Percentiles rank a stretch among this genome's conserved stretches.
Evolutionary conservation across 2,888 invertebrate species (phyloP).

Genomic region (Eupeodes latifasciatus): DNA sequence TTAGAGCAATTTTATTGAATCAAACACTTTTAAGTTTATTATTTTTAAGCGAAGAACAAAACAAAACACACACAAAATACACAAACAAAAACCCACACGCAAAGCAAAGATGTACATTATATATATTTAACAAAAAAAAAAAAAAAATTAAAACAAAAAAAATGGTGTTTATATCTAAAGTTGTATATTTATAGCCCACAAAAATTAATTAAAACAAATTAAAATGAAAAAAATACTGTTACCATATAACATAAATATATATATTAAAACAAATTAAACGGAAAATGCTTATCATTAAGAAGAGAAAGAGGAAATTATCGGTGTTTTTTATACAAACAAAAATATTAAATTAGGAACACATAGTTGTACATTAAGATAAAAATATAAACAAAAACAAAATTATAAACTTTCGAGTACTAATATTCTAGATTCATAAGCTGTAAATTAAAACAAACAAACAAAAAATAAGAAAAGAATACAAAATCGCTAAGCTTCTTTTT

Average conservation of each 20-base stretch:
- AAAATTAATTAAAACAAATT: slow-evolving; percentile 30
- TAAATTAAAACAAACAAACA: slow-evolving; percentile 25
- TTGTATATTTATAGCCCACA: slow-evolving; percentile 57
- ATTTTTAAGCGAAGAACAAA: slow-evolving; percentile 72
- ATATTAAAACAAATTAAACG: slow-evolving; percentile 44
- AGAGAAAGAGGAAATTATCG: slow-evolving; percentile 35
- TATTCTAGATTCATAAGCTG: slow-evolving; percentile 45
- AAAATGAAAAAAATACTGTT: slow-evolving; percentile 43
- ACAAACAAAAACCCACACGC: slow-evolving; percentile 49
- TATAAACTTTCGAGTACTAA: slow-evolving; percentile 24
- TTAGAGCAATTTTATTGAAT: slow-evolving; percentile 68
- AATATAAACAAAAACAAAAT: slow-evolving; percentile 19
- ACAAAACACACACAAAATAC: slow-evolving; percentile 53
- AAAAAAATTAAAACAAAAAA: slow-evolving; percentile 17
- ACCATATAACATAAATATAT: slow-evolving; percentile 39
- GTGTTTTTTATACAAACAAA: slow-evolving; percentile 67
- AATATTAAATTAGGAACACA: slow-evolving; percentile 29
- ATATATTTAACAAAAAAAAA: slow-evolving; percentile 10
- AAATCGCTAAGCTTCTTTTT: slow-evolving; percentile 58
- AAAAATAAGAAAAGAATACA: slow-evolving; percentile 31
- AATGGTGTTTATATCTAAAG: slow-evolving; percentile 32
- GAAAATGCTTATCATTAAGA: slow-evolving; percentile 29
- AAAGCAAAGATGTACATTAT: slow-evolving; percentile 51
- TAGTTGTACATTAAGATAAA: slow-evolving; percentile 62
- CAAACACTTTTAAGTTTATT: slow-evolving; percentile 61